Conservation (phyloP, 1,140 invertebrate species). For the Agrypnia vestita region DNA sequence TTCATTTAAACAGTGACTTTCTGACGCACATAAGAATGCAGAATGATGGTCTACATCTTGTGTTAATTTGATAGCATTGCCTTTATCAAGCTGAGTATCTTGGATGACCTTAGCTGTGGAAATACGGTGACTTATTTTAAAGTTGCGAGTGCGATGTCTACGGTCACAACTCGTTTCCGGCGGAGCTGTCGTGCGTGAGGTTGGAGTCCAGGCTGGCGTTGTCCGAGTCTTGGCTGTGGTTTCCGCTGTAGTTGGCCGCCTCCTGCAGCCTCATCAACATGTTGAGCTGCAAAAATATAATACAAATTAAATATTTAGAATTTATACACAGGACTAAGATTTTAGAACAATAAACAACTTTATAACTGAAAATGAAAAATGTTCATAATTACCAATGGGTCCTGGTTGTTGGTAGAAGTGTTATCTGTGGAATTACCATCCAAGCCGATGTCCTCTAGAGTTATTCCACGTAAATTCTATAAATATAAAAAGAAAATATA, state of each 20-base stretch:
- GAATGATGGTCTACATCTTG: neutral
- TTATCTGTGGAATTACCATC: constrained; percentile 71
- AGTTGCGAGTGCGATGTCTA: constrained; percentile 11
- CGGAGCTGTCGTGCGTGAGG: constrained; percentile 78
- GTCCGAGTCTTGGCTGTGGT: constrained; percentile 88
- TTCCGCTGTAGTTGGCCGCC: constrained; percentile 92
- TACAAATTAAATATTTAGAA: neutral
- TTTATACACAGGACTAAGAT: too few relatives aligned
- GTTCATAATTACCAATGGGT: constrained; percentile 77
- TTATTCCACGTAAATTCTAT: constrained; percentile 73
- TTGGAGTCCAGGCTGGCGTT: constrained; percentile 85
- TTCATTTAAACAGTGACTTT: too few relatives aligned
- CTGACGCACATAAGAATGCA: too few relatives aligned
- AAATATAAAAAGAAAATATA: constrained; percentile 60
- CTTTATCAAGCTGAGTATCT: neutral
- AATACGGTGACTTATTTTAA: neutral
- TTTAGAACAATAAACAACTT: too few relatives aligned
- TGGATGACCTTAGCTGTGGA: neutral
- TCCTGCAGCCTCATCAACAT: constrained; percentile 97
- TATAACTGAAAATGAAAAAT: neutral
- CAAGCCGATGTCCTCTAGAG: constrained; percentile 78
- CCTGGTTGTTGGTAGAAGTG: constrained; percentile 72
- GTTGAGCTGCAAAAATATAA: constrained; percentile 81
- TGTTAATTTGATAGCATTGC: neutral
- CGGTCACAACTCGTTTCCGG: constrained; percentile 70